These are phyloP conservation scores for Dolichotis patagonum DNA, from an alignment of 2,113 vertebrate species.

Conservation along the genomic window DNA sequence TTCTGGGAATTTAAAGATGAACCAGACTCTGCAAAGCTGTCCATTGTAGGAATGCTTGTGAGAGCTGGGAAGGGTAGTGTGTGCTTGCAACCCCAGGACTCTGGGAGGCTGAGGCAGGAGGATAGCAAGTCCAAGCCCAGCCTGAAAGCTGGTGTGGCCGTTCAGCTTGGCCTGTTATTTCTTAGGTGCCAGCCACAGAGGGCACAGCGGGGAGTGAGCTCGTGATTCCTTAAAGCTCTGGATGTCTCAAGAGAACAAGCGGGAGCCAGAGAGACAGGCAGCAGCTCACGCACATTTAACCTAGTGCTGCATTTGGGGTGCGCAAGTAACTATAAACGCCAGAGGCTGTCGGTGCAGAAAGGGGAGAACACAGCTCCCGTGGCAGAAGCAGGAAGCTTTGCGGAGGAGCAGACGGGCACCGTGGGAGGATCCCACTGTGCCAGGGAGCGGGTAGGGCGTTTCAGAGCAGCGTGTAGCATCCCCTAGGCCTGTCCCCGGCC, in stretches of 20 bases:
- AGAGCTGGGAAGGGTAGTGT: neutral
- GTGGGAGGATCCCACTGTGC: neutral
- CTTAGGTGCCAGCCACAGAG: rapidly evolving
- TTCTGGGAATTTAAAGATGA: neutral
- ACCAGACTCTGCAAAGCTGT: too few species aligned
- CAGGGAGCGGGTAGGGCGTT: neutral
- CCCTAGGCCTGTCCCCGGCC: rapidly evolving
- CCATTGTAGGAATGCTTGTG: neutral
- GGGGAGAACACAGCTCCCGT: rapidly evolving
- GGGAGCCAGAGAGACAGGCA: neutral
- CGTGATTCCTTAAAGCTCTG: neutral
- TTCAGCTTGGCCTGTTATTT: rapidly evolving
- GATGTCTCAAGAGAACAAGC: neutral
- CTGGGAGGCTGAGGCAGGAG: neutral
- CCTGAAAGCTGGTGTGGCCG: neutral
- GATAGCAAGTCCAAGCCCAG: neutral
- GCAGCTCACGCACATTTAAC: neutral
- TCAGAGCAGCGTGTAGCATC: rapidly evolving
- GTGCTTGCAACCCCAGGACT: neutral
- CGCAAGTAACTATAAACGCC: rapidly evolving
- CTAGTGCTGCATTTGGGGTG: neutral
- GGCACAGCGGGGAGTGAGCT: rapidly evolving
- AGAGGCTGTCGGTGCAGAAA: neutral
- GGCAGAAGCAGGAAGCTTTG: neutral
- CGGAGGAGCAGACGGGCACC: rapidly evolving